phyloP scores from a whole-genome alignment of 92 coral and sea anemone genomes.

The Zoanthus sociatus region DNA sequence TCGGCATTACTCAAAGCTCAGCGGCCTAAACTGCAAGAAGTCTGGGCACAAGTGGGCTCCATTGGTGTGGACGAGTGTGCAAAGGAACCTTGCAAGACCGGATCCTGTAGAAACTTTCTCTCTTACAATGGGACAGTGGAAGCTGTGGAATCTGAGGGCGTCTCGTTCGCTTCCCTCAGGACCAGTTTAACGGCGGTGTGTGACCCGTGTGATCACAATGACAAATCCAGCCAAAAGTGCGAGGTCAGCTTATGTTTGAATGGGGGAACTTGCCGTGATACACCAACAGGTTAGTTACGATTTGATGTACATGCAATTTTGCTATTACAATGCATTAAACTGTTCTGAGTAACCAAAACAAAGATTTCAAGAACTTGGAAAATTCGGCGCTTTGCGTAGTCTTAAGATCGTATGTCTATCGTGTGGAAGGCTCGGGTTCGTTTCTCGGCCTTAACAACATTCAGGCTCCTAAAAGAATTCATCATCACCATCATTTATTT shows the following conservation, averaged over 20 bases:
- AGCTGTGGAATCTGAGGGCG: conserved; percentile 62
- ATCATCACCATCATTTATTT: too few relatives aligned
- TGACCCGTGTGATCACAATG: conserved; percentile 66
- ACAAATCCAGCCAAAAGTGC: conserved; percentile 56
- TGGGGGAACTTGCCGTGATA: conserved; percentile 86
- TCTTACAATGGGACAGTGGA: conserved; percentile 77
- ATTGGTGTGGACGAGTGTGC: conserved; percentile 92
- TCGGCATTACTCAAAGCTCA: conserved; percentile 74
- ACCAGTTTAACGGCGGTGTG: conserved; percentile 72
- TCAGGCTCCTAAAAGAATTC: too few relatives aligned
- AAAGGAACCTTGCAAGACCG: conserved; percentile 79
- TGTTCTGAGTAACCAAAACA: too few relatives aligned
- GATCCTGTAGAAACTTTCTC: conserved; percentile 78
- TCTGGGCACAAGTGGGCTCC: conserved; percentile 45
- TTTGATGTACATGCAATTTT: neutral
- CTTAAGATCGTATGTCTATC: too few relatives aligned
- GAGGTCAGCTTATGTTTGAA: conserved; percentile 70
- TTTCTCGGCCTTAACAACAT: too few relatives aligned
- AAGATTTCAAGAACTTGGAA: too few relatives aligned
- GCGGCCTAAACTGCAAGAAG: conserved; percentile 48
- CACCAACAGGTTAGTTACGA: conserved; percentile 76
- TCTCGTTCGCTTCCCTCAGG: conserved; percentile 78
- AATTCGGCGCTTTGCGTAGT: too few relatives aligned
- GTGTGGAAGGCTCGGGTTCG: too few relatives aligned
- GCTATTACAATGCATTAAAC: neutral